Evolutionary conservation across 1,140 invertebrate species (phyloP).

Genomic region (Lasaia peninsularis): DNA sequence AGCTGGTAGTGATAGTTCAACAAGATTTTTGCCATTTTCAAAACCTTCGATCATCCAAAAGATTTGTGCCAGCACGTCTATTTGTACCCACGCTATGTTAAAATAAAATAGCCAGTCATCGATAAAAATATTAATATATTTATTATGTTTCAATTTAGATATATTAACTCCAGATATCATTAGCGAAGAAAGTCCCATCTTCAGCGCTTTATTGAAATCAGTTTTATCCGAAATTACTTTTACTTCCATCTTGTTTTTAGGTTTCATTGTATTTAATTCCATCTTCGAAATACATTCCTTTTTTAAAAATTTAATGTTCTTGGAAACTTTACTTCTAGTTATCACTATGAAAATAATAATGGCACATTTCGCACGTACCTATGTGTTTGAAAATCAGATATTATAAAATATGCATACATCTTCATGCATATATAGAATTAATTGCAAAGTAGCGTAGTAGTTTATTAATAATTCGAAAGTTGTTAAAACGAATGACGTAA

Average conservation of each 20-base stretch:
- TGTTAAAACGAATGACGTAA: background rate
- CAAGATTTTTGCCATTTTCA: conserved; percentile 4
- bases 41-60: conserved; percentile 17
- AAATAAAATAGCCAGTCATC: conserved; percentile 16
- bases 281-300: no score
- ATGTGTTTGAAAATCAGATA: background rate
- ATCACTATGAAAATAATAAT: background rate
- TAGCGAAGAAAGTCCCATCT: background rate
- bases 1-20: conserved; percentile 2
- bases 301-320: no score
- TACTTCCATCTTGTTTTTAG: background rate
- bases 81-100: conserved; percentile 18
- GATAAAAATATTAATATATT: background rate
- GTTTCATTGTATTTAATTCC: no score
- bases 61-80: conserved; percentile 16
- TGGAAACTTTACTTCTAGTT: background rate
- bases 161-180: background rate
- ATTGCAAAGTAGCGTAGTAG: background rate
- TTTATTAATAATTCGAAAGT: background rate
- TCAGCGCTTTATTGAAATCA: background rate
- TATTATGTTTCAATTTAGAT: background rate
- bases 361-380: background rate
- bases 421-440: background rate
- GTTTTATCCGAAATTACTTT: background rate
- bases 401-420: background rate